Conservation (phyloP, 2,113 vertebrate genomes). For the Tyto alba region DNA sequence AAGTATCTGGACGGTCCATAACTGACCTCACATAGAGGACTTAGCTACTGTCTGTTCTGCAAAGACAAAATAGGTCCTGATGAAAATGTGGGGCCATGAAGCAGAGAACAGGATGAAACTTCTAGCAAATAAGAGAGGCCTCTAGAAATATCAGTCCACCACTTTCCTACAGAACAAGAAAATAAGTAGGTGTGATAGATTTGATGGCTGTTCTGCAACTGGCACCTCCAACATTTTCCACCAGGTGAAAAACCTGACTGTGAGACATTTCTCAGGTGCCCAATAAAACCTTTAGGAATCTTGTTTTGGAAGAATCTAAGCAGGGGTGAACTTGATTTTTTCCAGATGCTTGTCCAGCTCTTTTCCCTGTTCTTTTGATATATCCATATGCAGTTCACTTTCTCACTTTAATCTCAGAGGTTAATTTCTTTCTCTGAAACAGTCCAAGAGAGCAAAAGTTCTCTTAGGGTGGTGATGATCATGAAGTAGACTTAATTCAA, state of each 20-base stretch:
- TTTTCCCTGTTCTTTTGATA: slow-evolving; percentile 24
- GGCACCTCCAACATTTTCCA: slow-evolving; percentile 52
- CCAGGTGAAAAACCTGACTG: slow-evolving; percentile 50
- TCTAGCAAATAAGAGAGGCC: not conserved
- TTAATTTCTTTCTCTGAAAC: not conserved
- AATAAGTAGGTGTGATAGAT: slow-evolving; percentile 48
- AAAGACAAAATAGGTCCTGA: not conserved
- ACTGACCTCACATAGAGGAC: not conserved
- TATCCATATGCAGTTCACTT: not conserved
- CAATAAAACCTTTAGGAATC: slow-evolving; percentile 45
- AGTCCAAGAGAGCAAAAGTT: not conserved
- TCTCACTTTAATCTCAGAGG: slow-evolving; percentile 22
- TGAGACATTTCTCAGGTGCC: slow-evolving; percentile 46
- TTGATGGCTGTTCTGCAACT: slow-evolving; percentile 22
- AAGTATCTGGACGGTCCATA: not conserved
- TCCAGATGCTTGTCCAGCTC: slow-evolving; percentile 37
- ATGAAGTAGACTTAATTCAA: not conserved
- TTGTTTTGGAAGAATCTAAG: slow-evolving; percentile 49
- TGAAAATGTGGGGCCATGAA: not conserved
- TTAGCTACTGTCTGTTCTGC: not conserved
- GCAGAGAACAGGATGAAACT: not conserved
- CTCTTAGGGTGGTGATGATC: not conserved
- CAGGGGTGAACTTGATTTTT: slow-evolving; percentile 45
- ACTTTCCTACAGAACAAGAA: slow-evolving; percentile 1
- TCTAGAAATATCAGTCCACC: not conserved